Evolutionary conservation across 2,797 vertebrate species (phyloP).

Genomic region (Schizopygopsis malacanthus): DNA sequence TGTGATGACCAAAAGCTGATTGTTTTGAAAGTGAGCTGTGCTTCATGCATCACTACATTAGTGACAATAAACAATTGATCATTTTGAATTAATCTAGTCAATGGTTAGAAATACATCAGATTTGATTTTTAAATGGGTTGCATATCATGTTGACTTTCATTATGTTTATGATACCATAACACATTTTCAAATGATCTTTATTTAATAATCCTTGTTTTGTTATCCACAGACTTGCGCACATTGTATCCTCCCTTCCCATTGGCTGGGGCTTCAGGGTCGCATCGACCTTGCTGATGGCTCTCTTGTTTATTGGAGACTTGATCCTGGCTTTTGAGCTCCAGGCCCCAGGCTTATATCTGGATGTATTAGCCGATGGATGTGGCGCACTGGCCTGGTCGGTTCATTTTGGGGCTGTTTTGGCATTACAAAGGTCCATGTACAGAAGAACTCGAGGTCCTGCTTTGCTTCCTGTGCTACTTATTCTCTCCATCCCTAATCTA

Average conservation of each 20-base stretch:
- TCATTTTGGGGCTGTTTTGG: conserved; percentile 79
- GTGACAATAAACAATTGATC: background rate
- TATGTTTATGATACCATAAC: background rate
- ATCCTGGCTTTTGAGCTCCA: conserved; percentile 75
- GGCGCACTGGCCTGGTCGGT: conserved; percentile 85
- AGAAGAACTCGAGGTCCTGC: conserved; percentile 81
- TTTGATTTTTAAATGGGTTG: background rate
- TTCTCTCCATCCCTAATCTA: conserved; percentile 82
- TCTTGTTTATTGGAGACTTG: conserved; percentile 79
- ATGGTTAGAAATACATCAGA: background rate
- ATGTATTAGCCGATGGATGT: conserved; percentile 80
- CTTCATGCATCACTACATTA: background rate
- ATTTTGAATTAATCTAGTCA: background rate
- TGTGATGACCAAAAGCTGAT: background rate
- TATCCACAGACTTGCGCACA: conserved; percentile 60
- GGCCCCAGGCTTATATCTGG: conserved; percentile 78
- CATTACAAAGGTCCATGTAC: conserved; percentile 73
- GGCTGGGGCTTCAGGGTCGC: conserved; percentile 84
- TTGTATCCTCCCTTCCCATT: conserved; percentile 64
- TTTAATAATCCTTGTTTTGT: background rate
- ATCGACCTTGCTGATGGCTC: conserved; percentile 74
- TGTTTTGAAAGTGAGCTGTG: background rate
- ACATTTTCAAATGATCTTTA: background rate
- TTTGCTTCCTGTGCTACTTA: conserved; percentile 72
- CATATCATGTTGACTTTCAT: conserved; percentile 6